Base-by-base conservation (phyloP, 2,888 invertebrate species). In the Cyclophora punctaria region DNA sequence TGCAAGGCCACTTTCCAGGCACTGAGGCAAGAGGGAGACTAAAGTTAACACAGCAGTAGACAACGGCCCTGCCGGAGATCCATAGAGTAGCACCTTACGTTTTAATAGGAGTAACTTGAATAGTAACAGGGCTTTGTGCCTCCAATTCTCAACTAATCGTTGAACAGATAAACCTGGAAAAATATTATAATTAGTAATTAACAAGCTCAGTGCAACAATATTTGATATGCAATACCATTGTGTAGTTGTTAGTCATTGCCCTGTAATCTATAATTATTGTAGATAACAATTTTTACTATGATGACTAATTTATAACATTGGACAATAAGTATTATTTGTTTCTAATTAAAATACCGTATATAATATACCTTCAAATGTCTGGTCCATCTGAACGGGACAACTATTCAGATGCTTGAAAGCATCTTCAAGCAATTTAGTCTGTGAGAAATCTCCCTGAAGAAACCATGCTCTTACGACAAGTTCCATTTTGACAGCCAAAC, bases 401-500 rank as follows among this genome's bases (percentile, higher is more conserved):
- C 94, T 93, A 78, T 97, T 97, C 45, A 99, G 90, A 83, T 98
- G 97, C 66, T 94, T 93, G 81, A 93, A 98, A 46, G 98, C 98
- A 74, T 98, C 97, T 71, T 97, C 94, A 51, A 99, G 87, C 42
- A 97, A 89, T 7, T 95, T 93, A 3, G 96, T 95, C 83, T 95
- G 94, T 58, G 95, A 94, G 74, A 97, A 97, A 83, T 97, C 97
- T 33, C 96, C 96, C 77, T 98, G 97, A 51, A 98, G 93, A 80
- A 99, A 99, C 88, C 98, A 99, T 0, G 98, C 98, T 74, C 97
- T 94, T 0, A 99, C 99, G 55, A 99, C 98, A 5, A 99, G 89
- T 58, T 97, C 94, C 90, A 99, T 92, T 88, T 99, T 99, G 58
- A 97, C 95, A 75, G 98, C 96, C 53, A 98, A 94, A 51, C 97